Base-by-base conservation (phyloP, 2,797 vertebrate genomes). In the Thaleichthys pacificus region DNA sequence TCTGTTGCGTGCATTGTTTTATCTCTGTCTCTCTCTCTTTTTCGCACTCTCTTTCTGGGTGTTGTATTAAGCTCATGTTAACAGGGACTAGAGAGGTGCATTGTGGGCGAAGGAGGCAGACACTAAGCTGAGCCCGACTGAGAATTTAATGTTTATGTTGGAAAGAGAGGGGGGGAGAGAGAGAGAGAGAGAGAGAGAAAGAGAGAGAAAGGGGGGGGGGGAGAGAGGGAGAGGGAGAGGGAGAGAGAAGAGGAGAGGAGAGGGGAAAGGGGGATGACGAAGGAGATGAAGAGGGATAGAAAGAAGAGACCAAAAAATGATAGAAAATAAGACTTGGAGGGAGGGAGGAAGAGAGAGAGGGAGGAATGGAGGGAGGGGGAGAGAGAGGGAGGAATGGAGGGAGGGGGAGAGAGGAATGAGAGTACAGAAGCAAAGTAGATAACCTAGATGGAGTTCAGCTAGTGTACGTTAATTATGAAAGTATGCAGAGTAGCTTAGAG, bases 391-490 rank as follows among this genome's bases (percentile, higher is more conserved):
- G 7, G 32, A 21, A n/a, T 35, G 30, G n/a, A 54, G 51, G 51
- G 15, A n/a, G 51, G 51, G 4, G 19, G 51, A 54, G 51, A 54
- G 51, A 56, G 51, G 17, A n/a, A 54, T 17, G 51, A 54, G 51
- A 17, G 42, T 11, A 8, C 19, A n/a, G 17, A n/a, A n/a, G 19
- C 19, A 69, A 28, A 32, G 30, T 22, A 47, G 60, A 15, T 30
- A 61, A 28, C 61, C 61, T 57, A 38, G 63, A 64, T n/a, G 63
- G 56, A 54, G 72, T 62, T 54, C 66, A 65, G 49, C 54, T 69
- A 78, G 66, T 58, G 62, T 61, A 30, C 77, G 76, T 79, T 73
- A 78, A 74, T 74, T 70, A 79, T 79, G 77, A 74, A 81, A 38
- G 62, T 75, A 73, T 68, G 58, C 58, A 64, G 61, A 58, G 74